phyloP scores from a whole-genome alignment of 1,140 invertebrate species.

The Sesamia nonagrioides region DNA sequence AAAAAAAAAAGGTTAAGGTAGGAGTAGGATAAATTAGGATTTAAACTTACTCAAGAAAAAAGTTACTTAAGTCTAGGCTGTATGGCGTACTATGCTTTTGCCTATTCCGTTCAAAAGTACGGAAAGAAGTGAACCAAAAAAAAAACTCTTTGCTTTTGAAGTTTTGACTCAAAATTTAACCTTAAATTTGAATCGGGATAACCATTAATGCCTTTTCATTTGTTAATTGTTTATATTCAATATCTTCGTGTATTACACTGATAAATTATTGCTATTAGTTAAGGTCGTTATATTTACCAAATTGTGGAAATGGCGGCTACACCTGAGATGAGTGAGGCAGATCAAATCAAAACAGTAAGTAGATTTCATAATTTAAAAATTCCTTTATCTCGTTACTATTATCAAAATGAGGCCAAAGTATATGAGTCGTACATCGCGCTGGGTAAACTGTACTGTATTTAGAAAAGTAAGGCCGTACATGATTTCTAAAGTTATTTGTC shows the following conservation, averaged over 20 bases:
- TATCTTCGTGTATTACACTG: conserved; percentile 11
- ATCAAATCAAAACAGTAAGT: conserved; percentile 93
- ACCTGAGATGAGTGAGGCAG: conserved; percentile 84
- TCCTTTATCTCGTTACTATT: conserved; percentile 3
- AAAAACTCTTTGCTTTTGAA: too few relatives aligned
- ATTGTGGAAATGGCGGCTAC: conserved; percentile 64
- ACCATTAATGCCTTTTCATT: conserved; percentile 27
- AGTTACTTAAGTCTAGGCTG: too few relatives aligned
- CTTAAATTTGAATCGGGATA: conserved; percentile 36
- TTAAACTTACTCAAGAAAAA: too few relatives aligned
- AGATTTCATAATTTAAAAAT: conserved; percentile 49
- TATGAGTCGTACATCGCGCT: not conserved
- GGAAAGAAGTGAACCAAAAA: too few relatives aligned
- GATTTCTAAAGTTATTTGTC: not conserved
- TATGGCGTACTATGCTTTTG: too few relatives aligned
- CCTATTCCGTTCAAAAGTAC: too few relatives aligned
- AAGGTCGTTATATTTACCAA: not conserved
- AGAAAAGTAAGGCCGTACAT: not conserved
- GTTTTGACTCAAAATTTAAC: conserved; percentile 6
- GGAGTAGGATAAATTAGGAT: too few relatives aligned
- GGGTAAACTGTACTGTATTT: not conserved
- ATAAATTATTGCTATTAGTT: conserved; percentile 16
- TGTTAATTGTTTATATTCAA: conserved; percentile 35
- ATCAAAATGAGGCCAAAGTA: conserved; percentile 15
- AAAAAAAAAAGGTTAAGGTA: too few relatives aligned